A percentile compares a stretch with the other conserved stretches of the same genome.
These are phyloP conservation scores for Chouioia cunea DNA, from an alignment of 2,888 invertebrate genomes.

Conservation along the genomic window DNA sequence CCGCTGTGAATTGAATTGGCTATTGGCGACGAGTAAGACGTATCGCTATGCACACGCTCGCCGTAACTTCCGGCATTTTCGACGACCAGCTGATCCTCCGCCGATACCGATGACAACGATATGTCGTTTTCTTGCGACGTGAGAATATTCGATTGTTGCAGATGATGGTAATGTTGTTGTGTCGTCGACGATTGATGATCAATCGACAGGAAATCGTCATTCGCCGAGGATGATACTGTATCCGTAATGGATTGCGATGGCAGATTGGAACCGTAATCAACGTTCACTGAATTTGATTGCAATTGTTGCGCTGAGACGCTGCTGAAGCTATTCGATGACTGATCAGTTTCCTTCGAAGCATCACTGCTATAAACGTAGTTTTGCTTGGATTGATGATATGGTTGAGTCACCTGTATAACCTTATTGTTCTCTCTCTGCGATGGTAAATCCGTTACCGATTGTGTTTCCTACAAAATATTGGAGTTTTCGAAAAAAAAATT, in stretches of 20 bases:
- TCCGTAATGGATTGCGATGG: constrained; percentile 39
- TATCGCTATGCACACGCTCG: constrained; percentile 39
- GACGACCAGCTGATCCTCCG: constrained; percentile 52
- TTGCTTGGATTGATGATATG: constrained; percentile 38
- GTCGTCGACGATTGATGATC: constrained; percentile 4
- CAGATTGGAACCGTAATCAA: constrained; percentile 47
- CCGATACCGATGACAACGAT: not conserved
- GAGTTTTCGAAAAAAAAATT: no score
- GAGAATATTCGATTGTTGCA: constrained; percentile 7
- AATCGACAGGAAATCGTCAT: not conserved
- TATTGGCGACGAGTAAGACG: not conserved
- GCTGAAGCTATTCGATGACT: constrained; percentile 29
- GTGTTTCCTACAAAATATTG: not conserved
- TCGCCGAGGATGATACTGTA: constrained; percentile 23
- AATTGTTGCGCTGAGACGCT: constrained; percentile 14
- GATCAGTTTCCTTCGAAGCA: not conserved
- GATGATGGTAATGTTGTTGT: not conserved
- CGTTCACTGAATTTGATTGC: constrained; percentile 25
- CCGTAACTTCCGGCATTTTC: constrained; percentile 56
- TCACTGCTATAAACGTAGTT: not conserved
- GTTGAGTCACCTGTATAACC: constrained; percentile 49
- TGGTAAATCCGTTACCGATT: not conserved
- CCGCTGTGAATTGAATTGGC: not conserved
- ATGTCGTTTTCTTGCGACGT: constrained; percentile 21
- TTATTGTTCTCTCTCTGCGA: constrained; percentile 26